Conservation (phyloP, 2,797 vertebrate species). For the Protonibea diacanthus region DNA sequence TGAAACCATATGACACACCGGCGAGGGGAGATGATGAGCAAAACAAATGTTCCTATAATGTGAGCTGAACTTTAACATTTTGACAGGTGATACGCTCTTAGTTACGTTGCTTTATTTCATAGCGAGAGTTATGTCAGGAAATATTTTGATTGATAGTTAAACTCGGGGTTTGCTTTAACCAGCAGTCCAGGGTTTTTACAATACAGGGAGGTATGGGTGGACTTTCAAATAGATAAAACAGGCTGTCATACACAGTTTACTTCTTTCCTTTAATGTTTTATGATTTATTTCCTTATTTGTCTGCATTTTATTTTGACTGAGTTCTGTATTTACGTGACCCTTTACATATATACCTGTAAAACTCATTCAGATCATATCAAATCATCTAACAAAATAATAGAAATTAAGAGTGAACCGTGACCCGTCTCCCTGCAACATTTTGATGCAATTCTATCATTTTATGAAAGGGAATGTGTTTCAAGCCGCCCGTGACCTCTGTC, state of each 20-base stretch:
- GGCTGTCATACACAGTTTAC: neutral
- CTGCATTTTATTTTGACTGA: neutral
- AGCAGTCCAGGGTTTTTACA: neutral
- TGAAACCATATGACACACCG: conserved; percentile 29
- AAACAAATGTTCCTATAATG: neutral
- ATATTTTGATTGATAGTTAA: neutral
- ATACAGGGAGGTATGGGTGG: no score
- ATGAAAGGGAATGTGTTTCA: conserved; percentile 53
- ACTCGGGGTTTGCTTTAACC: neutral
- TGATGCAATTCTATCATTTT: conserved; percentile 7
- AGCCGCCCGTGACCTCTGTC: conserved; percentile 49
- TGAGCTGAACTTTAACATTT: neutral
- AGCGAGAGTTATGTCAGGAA: no score
- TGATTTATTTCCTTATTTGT: neutral
- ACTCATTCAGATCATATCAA: neutral
- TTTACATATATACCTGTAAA: neutral
- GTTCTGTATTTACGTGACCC: neutral
- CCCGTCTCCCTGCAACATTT: neutral
- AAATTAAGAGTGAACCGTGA: neutral
- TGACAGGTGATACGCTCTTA: neutral
- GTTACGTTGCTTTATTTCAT: neutral
- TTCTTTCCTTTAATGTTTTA: neutral
- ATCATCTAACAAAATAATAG: no score
- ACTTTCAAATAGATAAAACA: neutral
- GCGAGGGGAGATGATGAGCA: neutral